Percentiles rank a stretch among this genome's conserved stretches.
Evolutionary conservation across 2,797 vertebrate species (phyloP).

Genomic region (Halcyon chelicuti): DNA sequence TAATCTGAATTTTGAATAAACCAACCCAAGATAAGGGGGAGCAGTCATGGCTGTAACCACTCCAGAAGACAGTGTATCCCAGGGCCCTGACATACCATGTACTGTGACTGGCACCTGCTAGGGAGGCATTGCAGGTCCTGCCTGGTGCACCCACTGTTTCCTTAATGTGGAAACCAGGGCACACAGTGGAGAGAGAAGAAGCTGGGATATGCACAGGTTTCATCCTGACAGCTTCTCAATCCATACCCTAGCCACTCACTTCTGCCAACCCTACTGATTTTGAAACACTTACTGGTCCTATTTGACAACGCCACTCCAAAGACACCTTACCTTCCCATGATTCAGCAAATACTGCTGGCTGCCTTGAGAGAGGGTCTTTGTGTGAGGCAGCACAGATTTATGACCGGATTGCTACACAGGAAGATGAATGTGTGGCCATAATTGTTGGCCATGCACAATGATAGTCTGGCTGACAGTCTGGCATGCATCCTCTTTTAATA

Average conservation of each 20-base stretch:
- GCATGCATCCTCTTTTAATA: background rate
- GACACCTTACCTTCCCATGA: background rate
- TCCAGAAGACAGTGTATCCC: background rate
- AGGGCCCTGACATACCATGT: accelerated
- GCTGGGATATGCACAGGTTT: background rate
- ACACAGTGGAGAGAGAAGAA: background rate
- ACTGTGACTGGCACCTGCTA: background rate
- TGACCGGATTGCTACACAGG: background rate
- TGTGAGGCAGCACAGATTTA: background rate
- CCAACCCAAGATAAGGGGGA: background rate
- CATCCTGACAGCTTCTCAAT: background rate
- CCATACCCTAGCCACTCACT: accelerated
- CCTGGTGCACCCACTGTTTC: accelerated
- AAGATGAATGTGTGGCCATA: background rate
- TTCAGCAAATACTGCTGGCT: background rate
- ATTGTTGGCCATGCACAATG: accelerated
- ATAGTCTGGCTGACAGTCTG: background rate
- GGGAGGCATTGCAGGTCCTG: background rate
- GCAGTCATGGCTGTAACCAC: background rate
- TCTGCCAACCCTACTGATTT: background rate
- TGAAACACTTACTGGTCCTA: background rate
- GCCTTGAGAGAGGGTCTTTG: background rate
- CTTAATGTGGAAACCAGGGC: background rate
- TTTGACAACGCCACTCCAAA: background rate
- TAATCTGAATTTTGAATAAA: background rate